These are phyloP conservation scores for Anthopleura sola DNA, from an alignment of 64 coral and sea anemone genomes.

Conservation along the genomic window DNA sequence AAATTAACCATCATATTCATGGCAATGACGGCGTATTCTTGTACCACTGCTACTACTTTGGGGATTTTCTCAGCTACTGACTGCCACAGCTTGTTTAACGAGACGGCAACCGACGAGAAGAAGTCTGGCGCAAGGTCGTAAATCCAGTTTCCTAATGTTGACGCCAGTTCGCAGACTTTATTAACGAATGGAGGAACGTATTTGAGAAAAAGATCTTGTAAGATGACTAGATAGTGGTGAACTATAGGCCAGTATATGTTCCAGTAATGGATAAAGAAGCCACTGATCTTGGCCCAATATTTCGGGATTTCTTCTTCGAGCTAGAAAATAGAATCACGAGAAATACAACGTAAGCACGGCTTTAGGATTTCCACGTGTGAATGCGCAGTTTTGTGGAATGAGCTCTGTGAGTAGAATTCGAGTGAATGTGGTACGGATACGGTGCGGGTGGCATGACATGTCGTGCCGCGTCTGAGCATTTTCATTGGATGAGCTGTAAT, in stretches of 20 bases:
- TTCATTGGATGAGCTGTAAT: too few species aligned
- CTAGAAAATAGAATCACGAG: constrained; percentile 29
- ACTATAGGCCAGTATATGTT: constrained; percentile 65
- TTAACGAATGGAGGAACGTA: constrained; percentile 64
- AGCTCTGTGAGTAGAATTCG: too few species aligned
- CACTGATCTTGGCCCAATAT: constrained; percentile 64
- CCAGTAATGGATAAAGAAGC: constrained; percentile 56
- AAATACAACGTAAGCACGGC: too few species aligned
- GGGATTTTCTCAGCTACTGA: constrained; percentile 74
- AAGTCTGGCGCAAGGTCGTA: constrained; percentile 92
- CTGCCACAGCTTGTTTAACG: constrained; percentile 57
- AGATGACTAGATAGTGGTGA: constrained; percentile 58
- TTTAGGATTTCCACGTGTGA: too few species aligned
- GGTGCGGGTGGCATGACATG: too few species aligned
- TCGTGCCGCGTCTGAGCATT: too few species aligned
- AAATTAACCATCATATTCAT: constrained; percentile 70
- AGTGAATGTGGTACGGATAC: too few species aligned
- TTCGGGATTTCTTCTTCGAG: constrained; percentile 70
- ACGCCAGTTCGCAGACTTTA: constrained; percentile 53
- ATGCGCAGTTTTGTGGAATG: too few species aligned
- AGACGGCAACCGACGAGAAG: constrained; percentile 59
- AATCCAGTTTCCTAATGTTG: constrained; percentile 42
- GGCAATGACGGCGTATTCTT: constrained; percentile 90
- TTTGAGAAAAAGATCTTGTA: constrained; percentile 70
- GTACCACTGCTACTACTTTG: constrained; percentile 77